These are phyloP conservation scores for Chaetophractus vellerosus DNA, from an alignment of 2,797 vertebrate genomes.

Conservation along the genomic window DNA sequence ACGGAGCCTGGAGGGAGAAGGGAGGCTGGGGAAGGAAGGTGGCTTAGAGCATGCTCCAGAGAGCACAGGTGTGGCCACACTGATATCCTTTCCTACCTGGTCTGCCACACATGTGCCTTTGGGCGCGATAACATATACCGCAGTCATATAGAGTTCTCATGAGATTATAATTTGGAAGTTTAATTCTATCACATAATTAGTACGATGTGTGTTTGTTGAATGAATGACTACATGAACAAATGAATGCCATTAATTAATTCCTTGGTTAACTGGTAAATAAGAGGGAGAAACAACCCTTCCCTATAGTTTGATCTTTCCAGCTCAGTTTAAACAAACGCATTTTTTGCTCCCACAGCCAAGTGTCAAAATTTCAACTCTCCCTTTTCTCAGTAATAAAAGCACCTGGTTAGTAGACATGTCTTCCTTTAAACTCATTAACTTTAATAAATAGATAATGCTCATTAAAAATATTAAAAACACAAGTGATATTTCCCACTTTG, in stretches of 20 bases:
- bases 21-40: neutral
- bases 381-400: neutral
- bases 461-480: conserved; percentile 3
- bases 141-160: neutral
- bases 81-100: neutral
- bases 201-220: neutral
- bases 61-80: neutral
- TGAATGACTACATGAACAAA: neutral
- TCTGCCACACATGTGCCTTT: neutral
- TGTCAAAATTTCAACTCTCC: neutral
- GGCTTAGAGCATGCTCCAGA: neutral
- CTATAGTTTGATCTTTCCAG: neutral
- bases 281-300: neutral
- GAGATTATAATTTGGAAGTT: neutral
- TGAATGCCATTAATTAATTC: neutral
- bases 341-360: neutral
- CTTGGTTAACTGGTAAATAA: neutral
- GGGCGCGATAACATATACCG: neutral
- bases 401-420: neutral
- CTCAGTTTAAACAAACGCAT: neutral
- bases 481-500: neutral
- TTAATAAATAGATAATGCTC: neutral
- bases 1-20: neutral
- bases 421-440: neutral
- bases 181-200: neutral